These are phyloP conservation scores for Sakesphorus luctuosus DNA, from an alignment of 2,113 vertebrate species.

Conservation along the genomic window DNA sequence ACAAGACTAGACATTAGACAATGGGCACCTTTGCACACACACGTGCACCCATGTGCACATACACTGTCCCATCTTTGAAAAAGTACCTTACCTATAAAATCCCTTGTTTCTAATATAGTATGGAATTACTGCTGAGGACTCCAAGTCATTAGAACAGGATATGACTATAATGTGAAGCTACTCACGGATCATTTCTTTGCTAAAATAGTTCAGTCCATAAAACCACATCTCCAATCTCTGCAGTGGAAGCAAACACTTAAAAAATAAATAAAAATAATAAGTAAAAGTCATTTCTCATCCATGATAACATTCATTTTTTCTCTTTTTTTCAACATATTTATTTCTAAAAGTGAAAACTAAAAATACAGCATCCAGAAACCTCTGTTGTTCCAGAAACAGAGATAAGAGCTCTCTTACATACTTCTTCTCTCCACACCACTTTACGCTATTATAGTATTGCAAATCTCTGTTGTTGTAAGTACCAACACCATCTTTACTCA, in stretches of 20 bases:
- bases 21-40: not conserved
- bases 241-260: not conserved
- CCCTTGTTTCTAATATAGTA: not conserved
- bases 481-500: not conserved
- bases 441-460: not conserved
- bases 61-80: not conserved
- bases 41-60: fast-evolving
- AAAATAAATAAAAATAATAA: not conserved
- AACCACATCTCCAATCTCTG: not conserved
- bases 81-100: not conserved
- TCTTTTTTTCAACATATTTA: not conserved
- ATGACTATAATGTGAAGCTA: not conserved
- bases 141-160: not conserved
- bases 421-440: not conserved
- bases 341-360: not conserved
- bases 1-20: not conserved
- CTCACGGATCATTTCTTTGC: not conserved
- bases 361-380: not conserved
- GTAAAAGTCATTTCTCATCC: not conserved
- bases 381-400: not conserved
- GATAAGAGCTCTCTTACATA: not conserved
- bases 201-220: not conserved
- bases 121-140: not conserved
- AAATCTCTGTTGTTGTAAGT: not conserved
- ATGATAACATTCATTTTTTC: not conserved